Evolutionary conservation across 2,113 vertebrate species (phyloP).

Genomic region (Bujurquina vittata): DNA sequence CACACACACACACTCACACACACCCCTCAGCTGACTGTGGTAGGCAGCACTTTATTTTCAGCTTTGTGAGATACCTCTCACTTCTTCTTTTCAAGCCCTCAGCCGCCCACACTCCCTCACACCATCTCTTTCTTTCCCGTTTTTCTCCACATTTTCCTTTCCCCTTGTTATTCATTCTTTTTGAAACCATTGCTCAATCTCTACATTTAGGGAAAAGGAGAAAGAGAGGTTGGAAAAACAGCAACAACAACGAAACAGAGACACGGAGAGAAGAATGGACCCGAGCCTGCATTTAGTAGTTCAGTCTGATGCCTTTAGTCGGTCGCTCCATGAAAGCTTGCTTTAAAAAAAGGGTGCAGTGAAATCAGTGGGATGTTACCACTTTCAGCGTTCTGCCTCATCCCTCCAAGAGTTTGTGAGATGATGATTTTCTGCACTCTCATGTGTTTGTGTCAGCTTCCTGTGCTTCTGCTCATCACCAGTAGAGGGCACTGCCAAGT

Average conservation of each 20-base stretch:
- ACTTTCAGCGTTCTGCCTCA: background rate
- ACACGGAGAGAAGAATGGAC: background rate
- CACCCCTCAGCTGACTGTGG: slow-evolving; percentile 31
- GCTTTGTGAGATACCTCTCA: slow-evolving; percentile 21
- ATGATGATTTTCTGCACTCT: background rate
- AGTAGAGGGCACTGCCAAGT: slow-evolving; percentile 64
- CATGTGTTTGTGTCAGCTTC: background rate
- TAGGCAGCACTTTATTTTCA: slow-evolving; percentile 36
- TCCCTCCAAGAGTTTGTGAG: background rate
- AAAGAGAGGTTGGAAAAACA: slow-evolving; percentile 4
- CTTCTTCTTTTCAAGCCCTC: background rate
- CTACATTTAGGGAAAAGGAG: slow-evolving; percentile 12
- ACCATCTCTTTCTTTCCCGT: background rate
- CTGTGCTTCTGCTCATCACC: slow-evolving; percentile 41
- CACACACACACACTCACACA: too few species aligned
- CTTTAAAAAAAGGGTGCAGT: background rate
- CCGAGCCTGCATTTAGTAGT: background rate
- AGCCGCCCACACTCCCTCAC: background rate
- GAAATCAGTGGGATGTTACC: background rate
- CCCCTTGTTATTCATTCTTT: slow-evolving; percentile 31
- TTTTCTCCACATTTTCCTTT: slow-evolving; percentile 26
- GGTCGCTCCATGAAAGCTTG: background rate
- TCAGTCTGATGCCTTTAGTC: background rate
- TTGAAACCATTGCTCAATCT: background rate
- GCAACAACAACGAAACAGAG: background rate